Evolutionary conservation across 2,888 invertebrate species (phyloP).

Genomic region (Scaptomyza reducta): DNA sequence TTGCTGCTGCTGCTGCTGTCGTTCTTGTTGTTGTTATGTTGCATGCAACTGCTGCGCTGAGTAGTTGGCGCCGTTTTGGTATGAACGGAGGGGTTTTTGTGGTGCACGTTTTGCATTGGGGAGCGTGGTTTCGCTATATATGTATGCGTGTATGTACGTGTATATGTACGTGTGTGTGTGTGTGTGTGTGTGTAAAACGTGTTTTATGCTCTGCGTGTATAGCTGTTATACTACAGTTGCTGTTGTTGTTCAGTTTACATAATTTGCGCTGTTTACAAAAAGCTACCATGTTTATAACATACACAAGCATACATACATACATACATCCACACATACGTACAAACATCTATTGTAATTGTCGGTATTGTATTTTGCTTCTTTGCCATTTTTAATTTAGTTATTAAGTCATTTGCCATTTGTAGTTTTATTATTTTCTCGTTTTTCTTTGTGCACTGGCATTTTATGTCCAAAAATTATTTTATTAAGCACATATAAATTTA

Average conservation of each 20-base stretch:
- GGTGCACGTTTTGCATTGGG: constrained; percentile 73
- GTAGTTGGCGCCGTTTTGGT: constrained; percentile 45
- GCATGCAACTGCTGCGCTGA: constrained; percentile 60
- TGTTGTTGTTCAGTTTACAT: constrained; percentile 43
- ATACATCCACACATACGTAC: constrained; percentile 7
- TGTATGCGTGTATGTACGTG: not conserved
- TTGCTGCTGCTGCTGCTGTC: constrained; percentile 30
- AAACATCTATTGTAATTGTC: constrained; percentile 17
- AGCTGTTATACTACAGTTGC: constrained; percentile 33
- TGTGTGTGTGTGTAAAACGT: constrained; percentile 51
- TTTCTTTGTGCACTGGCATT: constrained; percentile 41
- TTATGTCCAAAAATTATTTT: constrained; percentile 71
- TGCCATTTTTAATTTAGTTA: constrained; percentile 67
- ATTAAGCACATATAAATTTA: constrained; percentile 71
- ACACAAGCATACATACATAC: not conserved
- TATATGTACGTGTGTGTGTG: not conserved
- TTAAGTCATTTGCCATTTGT: constrained; percentile 62
- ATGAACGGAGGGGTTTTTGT: constrained; percentile 30
- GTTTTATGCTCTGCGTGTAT: constrained; percentile 61
- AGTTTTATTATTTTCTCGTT: constrained; percentile 29
- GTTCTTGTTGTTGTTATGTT: constrained; percentile 36
- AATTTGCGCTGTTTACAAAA: constrained; percentile 30
- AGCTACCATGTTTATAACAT: constrained; percentile 2
- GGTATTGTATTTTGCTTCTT: constrained; percentile 10
- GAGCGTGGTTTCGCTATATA: constrained; percentile 23